A percentile compares a stretch with the other conserved stretches of the same genome.
These are phyloP conservation scores for Trichomycterus rosablanca DNA, from an alignment of 2,113 vertebrate genomes.

Conservation along the genomic window DNA sequence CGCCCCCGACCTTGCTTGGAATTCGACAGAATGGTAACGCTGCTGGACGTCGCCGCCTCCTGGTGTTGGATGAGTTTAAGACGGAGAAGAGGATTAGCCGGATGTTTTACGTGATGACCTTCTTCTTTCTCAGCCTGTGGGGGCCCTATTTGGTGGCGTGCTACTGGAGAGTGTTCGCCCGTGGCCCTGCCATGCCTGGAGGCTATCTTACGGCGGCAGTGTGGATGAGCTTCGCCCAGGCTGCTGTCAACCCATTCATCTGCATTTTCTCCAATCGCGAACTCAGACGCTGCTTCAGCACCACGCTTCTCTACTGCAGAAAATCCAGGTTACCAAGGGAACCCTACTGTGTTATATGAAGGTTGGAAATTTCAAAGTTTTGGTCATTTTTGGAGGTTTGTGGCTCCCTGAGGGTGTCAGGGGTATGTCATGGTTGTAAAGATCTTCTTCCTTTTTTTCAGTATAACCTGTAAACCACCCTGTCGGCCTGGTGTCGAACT, in stretches of 20 bases:
- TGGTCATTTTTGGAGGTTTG: constrained; percentile 36
- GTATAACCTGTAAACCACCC: constrained; percentile 34
- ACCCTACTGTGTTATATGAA: constrained; percentile 99
- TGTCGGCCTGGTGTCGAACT: constrained; percentile 56
- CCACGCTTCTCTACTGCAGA: constrained; percentile 99
- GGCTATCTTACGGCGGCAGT: constrained; percentile 98
- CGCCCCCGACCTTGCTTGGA: constrained; percentile 95
- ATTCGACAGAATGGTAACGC: constrained; percentile 96
- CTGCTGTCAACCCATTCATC: constrained; percentile 99
- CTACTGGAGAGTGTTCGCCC: constrained; percentile 98
- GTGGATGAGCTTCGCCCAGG: constrained; percentile 99
- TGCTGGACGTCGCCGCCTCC: constrained; percentile 88
- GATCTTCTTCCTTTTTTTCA: constrained; percentile 52
- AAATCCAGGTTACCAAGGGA: constrained; percentile 99
- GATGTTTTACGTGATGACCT: constrained; percentile 99
- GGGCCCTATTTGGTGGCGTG: constrained; percentile 97
- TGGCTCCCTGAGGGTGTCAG: constrained; percentile 63
- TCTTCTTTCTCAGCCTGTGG: constrained; percentile 97
- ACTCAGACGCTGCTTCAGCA: constrained; percentile 99
- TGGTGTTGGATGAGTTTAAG: constrained; percentile 98
- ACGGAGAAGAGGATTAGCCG: constrained; percentile 99
- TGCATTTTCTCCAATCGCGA: constrained; percentile 99
- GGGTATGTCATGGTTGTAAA: constrained; percentile 63
- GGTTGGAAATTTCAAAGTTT: constrained; percentile 61
- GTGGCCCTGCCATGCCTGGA: constrained; percentile 89